Conservation (phyloP, 1,140 invertebrate genomes). For the Lepidostoma basale region DNA sequence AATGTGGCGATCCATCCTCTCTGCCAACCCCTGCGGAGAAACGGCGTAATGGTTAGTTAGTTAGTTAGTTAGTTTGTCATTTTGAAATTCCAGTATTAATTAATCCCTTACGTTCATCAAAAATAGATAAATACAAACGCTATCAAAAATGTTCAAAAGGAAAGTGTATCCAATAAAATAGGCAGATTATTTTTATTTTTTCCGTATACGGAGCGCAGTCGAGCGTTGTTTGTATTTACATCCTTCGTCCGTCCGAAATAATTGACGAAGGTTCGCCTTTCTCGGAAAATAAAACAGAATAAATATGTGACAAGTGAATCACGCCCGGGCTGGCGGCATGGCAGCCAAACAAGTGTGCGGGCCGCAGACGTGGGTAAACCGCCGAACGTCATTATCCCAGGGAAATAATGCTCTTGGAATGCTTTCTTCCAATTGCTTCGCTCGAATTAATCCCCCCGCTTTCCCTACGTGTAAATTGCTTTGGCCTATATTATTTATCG, state of each 20-base stretch:
- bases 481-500: no score
- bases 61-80: not conserved
- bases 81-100: not conserved
- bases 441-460: no score
- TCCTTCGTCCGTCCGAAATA: not conserved
- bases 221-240: no score
- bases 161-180: not conserved
- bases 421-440: no score
- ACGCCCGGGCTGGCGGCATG: not conserved
- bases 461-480: no score
- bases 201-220: not conserved
- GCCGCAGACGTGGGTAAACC: no score
- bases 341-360: not conserved
- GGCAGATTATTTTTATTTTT: not conserved
- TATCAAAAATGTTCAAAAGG: conserved; percentile 4
- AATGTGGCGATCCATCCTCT: no score
- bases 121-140: not conserved
- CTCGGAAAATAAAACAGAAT: not conserved
- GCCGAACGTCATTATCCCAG: no score
- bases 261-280: not conserved
- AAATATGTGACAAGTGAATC: not conserved
- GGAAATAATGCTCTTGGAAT: no score
- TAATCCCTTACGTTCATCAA: not conserved
- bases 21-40: no score
- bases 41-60: no score